Percentiles rank a stretch among this genome's conserved stretches.
Conservation (phyloP, 35 echinoderm and acorn worm genomes). For the Heliocidaris tuberculata region DNA sequence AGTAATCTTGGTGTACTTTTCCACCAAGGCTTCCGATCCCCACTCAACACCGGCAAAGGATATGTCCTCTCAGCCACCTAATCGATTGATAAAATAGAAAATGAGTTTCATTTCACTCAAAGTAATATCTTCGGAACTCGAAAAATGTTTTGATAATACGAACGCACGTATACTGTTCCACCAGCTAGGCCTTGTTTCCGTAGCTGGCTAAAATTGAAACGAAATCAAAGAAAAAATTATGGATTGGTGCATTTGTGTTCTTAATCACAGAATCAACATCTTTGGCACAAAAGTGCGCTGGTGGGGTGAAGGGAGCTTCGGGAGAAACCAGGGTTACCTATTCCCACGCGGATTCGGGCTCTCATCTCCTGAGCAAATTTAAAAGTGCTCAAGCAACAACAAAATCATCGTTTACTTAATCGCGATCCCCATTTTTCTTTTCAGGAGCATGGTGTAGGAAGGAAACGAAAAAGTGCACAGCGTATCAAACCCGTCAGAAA, state of each 20-base stretch:
- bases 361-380: conserved; percentile 43
- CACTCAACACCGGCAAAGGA: conserved; percentile 14
- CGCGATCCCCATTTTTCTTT: conserved; percentile 28
- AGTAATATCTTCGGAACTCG: conserved; percentile 30
- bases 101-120: conserved; percentile 34
- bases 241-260: conserved; percentile 40
- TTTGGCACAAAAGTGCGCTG: conserved; percentile 33
- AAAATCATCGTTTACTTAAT: conserved; percentile 52
- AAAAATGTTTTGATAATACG: conserved; percentile 41
- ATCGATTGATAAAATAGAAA: conserved; percentile 52
- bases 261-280: conserved; percentile 53
- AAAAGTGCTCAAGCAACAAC: conserved; percentile 50
- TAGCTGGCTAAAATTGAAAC: conserved; percentile 50
- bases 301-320: conserved; percentile 25
- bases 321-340: neutral
- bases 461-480: conserved; percentile 11
- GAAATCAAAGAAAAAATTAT: conserved; percentile 35
- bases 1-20: neutral
- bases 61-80: neutral
- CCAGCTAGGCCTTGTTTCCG: conserved; percentile 30
- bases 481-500: conserved; percentile 24
- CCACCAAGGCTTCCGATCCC: neutral
- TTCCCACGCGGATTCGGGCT: conserved; percentile 47
- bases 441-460: neutral
- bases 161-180: conserved; percentile 22